Evolutionary conservation across 1,140 invertebrate genomes (phyloP).

Genomic region (Drosophila ironensis): DNA sequence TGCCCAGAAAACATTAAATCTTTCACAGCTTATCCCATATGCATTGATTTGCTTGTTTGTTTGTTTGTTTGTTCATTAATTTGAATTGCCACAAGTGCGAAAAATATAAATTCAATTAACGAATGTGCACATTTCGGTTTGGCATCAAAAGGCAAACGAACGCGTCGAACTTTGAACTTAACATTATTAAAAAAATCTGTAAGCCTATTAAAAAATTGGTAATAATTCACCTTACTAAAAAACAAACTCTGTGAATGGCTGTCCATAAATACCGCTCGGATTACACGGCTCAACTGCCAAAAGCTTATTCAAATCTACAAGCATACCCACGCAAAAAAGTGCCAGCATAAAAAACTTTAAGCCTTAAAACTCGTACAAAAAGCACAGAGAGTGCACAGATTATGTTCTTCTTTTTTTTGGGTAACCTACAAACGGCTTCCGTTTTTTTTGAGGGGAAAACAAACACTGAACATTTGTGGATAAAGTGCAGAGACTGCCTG

Average conservation of each 20-base stretch:
- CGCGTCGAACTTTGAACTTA: no score
- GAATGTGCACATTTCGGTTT: no score
- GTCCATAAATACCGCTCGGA: conserved; percentile 33
- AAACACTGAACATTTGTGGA: conserved; percentile 10
- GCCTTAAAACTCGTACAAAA: conserved; percentile 5
- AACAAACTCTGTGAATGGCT: not conserved
- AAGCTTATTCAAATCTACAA: conserved; percentile 14
- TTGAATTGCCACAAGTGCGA: not conserved
- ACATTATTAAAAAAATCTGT: no score
- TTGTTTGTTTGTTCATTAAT: not conserved
- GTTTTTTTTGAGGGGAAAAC: not conserved
- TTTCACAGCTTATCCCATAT: not conserved
- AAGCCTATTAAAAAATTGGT: not conserved
- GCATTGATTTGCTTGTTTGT: not conserved
- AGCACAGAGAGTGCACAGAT: not conserved
- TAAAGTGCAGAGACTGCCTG: conserved; percentile 1
- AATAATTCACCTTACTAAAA: conserved; percentile 2
- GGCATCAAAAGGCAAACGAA: no score
- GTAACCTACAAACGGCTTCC: not conserved
- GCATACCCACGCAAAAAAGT: not conserved
- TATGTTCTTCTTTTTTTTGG: conserved; percentile 7
- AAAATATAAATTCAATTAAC: not conserved
- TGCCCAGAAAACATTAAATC: not conserved
- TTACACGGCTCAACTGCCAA: conserved; percentile 17
- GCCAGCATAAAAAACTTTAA: conserved; percentile 8